Evolutionary conservation across 1,140 invertebrate genomes (phyloP).

Genomic region (Scaptomyza hsui): DNA sequence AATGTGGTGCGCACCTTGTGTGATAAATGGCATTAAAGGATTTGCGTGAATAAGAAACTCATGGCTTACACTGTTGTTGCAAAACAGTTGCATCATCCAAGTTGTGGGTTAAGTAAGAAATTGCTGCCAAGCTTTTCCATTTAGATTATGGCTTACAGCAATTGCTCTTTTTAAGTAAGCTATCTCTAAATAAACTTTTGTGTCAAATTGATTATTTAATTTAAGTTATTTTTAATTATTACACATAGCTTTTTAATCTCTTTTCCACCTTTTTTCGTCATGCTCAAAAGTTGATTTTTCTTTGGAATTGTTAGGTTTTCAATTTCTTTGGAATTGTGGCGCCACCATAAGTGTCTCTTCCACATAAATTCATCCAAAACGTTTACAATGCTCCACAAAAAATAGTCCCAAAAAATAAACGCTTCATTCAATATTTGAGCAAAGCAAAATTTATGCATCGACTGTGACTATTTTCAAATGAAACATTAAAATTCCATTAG

Average conservation of each 20-base stretch:
- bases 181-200: no score
- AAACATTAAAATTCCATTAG: slow-evolving; percentile 83
- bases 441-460: slow-evolving; percentile 57
- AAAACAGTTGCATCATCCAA: slow-evolving; percentile 26
- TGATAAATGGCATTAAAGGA: slow-evolving; percentile 80
- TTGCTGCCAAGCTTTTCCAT: slow-evolving; percentile 27
- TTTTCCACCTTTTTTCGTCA: neutral
- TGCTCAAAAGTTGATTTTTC: slow-evolving; percentile 39
- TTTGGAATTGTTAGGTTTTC: slow-evolving; percentile 21
- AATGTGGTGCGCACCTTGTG: slow-evolving; percentile 59
- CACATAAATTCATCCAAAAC: slow-evolving; percentile 43
- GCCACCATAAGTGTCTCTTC: slow-evolving; percentile 51
- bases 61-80: slow-evolving; percentile 51
- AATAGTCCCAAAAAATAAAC: slow-evolving; percentile 8
- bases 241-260: neutral
- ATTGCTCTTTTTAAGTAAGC: slow-evolving; percentile 3
- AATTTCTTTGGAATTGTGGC: slow-evolving; percentile 56
- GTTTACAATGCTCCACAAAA: slow-evolving; percentile 36
- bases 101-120: slow-evolving; percentile 5
- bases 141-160: slow-evolving; percentile 14
- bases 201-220: no score
- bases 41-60: slow-evolving; percentile 74
- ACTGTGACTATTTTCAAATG: slow-evolving; percentile 68
- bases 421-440: slow-evolving; percentile 57
- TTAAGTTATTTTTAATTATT: neutral